These are phyloP conservation scores for Tenrec ecaudatus DNA, from an alignment of 2,113 vertebrate species.

Conservation along the genomic window DNA sequence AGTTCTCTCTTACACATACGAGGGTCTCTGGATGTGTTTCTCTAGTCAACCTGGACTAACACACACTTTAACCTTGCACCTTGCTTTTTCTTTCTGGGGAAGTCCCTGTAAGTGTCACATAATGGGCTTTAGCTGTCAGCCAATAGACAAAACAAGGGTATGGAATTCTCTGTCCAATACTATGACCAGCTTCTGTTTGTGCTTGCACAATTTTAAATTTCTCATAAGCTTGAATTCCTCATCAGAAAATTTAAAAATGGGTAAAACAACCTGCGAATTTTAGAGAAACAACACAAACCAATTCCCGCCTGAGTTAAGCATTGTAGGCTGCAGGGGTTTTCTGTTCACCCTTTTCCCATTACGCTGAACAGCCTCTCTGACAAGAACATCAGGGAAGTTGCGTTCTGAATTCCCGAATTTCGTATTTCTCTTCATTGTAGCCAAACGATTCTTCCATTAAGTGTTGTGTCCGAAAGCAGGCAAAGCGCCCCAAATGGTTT, in stretches of 20 bases:
- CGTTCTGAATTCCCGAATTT: neutral
- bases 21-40: too few relatives aligned
- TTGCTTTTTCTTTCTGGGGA: neutral
- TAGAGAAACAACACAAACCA: slow-evolving; percentile 44
- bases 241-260: slow-evolving; percentile 39
- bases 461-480: neutral
- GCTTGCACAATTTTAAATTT: neutral
- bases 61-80: neutral
- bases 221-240: neutral
- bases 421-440: neutral
- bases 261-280: neutral
- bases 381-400: neutral
- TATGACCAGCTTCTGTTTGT: neutral
- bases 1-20: too few relatives aligned
- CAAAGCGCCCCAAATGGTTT: slow-evolving; percentile 14
- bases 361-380: neutral
- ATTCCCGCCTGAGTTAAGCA: neutral
- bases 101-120: neutral
- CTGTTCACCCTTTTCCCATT: neutral
- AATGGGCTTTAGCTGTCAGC: neutral
- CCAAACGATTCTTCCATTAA: neutral
- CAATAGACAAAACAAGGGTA: neutral
- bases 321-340: neutral
- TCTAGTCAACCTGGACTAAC: too few relatives aligned
- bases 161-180: neutral